A percentile compares a stretch with the other conserved stretches of the same genome.
phyloP scores from a whole-genome alignment of 2,888 invertebrate genomes.

The Steinernema scapterisci region DNA sequence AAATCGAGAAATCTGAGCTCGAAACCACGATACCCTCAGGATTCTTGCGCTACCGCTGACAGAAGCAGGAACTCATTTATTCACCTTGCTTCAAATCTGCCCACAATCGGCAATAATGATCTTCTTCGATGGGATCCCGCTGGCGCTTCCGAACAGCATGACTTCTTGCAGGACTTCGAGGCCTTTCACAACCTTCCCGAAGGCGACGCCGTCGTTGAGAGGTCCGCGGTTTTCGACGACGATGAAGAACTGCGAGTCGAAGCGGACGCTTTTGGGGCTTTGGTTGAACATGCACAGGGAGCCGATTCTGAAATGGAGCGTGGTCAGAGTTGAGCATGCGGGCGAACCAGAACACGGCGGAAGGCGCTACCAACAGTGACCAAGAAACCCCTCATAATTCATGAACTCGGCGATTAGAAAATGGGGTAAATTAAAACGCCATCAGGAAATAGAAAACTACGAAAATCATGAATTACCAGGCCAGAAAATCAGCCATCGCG shows the following conservation, averaged over 20 bases:
- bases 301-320: conserved; percentile 17
- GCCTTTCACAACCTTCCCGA: conserved; percentile 12
- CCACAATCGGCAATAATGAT: conserved; percentile 2
- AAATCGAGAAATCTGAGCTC: too few relatives aligned
- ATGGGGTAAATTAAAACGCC: too few relatives aligned
- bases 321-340: too few relatives aligned
- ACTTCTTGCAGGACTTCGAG: conserved; percentile 10
- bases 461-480: too few relatives aligned
- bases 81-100: neutral
- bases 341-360: too few relatives aligned
- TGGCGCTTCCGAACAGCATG: conserved; percentile 2
- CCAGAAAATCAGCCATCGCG: too few relatives aligned
- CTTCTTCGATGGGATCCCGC: neutral
- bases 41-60: too few relatives aligned
- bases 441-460: too few relatives aligned
- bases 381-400: too few relatives aligned
- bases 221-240: neutral
- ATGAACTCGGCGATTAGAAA: too few relatives aligned
- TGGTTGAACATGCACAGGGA: conserved; percentile 33
- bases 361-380: too few relatives aligned
- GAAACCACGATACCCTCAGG: too few relatives aligned
- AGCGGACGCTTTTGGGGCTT: conserved; percentile 25
- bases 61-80: neutral
- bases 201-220: conserved; percentile 24
- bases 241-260: conserved; percentile 35